Percentiles rank a stretch among this genome's conserved stretches.
phyloP scores from a whole-genome alignment of 2,888 invertebrate species.

The Drosophila villosipedis region DNA sequence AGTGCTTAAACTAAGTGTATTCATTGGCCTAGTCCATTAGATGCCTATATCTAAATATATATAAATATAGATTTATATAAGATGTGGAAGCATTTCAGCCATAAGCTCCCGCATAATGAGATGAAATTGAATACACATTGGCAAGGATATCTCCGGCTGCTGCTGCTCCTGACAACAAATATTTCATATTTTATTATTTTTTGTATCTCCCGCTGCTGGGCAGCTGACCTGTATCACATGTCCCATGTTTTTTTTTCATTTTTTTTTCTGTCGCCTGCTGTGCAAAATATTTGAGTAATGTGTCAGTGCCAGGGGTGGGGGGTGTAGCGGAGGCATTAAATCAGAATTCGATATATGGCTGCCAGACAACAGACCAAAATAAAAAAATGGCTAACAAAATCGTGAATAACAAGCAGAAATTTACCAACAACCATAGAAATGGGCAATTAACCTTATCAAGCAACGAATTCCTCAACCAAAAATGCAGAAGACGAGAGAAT shows the following conservation, averaged over 20 bases:
- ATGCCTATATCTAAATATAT: neutral
- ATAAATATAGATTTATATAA: slow-evolving; percentile 19
- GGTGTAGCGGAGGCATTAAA: slow-evolving; percentile 32
- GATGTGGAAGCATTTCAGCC: slow-evolving; percentile 17
- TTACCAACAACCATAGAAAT: slow-evolving; percentile 47
- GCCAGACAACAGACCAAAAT: neutral
- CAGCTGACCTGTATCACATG: slow-evolving; percentile 58
- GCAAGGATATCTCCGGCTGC: slow-evolving; percentile 8
- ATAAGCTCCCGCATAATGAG: slow-evolving; percentile 44
- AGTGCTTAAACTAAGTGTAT: slow-evolving; percentile 30
- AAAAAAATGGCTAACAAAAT: slow-evolving; percentile 39
- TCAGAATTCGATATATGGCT: slow-evolving; percentile 60
- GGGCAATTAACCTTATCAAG: slow-evolving; percentile 81
- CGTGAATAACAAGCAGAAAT: slow-evolving; percentile 53
- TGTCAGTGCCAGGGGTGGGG: neutral
- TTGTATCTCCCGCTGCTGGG: slow-evolving; percentile 24
- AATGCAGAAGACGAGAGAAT: slow-evolving; percentile 2
- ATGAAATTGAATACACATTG: slow-evolving; percentile 56
- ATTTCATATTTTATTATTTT: slow-evolving; percentile 16
- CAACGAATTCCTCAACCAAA: slow-evolving; percentile 30
- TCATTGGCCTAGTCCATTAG: slow-evolving; percentile 37
- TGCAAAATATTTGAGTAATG: slow-evolving; percentile 48
- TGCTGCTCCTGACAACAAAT: slow-evolving; percentile 44
- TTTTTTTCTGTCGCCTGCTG: slow-evolving; percentile 50
- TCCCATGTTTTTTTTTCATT: slow-evolving; percentile 3